These are phyloP conservation scores for Centropristis striata DNA, from an alignment of 2,113 vertebrate genomes.

Conservation along the genomic window DNA sequence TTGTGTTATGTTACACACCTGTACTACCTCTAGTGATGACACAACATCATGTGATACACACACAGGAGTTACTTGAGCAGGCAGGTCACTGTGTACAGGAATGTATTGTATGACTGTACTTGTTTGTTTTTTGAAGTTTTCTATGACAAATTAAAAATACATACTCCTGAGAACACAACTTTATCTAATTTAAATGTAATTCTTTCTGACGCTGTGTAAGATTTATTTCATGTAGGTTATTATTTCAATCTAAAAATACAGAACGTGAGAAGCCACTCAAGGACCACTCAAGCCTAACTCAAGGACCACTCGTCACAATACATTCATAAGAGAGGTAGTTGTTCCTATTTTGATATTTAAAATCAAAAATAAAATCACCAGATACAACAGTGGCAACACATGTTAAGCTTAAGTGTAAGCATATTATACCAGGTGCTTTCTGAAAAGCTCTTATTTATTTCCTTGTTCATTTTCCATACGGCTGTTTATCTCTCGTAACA, in stretches of 20 bases:
- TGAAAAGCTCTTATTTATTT: not conserved
- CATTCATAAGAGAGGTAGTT: too few relatives aligned
- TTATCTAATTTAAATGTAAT: too few relatives aligned
- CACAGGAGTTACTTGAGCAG: not conserved
- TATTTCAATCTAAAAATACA: not conserved
- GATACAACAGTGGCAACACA: not conserved
- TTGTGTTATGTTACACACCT: conserved; percentile 26
- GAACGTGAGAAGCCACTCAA: not conserved
- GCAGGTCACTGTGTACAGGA: conserved; percentile 5
- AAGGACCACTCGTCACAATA: too few relatives aligned
- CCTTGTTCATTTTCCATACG: not conserved
- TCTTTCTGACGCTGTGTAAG: too few relatives aligned
- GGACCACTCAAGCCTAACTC: too few relatives aligned
- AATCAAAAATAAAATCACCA: not conserved
- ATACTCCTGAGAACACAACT: not conserved
- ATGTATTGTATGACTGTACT: not conserved
- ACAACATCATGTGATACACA: not conserved
- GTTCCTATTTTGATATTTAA: not conserved
- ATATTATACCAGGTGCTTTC: not conserved
- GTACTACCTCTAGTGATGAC: not conserved
- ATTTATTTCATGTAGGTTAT: not conserved
- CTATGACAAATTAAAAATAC: not conserved
- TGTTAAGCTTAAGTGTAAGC: too few relatives aligned
- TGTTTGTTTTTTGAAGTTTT: not conserved
- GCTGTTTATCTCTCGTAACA: not conserved